A percentile compares a stretch with the other conserved stretches of the same genome.
These are phyloP conservation scores for Sitodiplosis mosellana DNA, from an alignment of 1,140 invertebrate species.

Conservation along the genomic window DNA sequence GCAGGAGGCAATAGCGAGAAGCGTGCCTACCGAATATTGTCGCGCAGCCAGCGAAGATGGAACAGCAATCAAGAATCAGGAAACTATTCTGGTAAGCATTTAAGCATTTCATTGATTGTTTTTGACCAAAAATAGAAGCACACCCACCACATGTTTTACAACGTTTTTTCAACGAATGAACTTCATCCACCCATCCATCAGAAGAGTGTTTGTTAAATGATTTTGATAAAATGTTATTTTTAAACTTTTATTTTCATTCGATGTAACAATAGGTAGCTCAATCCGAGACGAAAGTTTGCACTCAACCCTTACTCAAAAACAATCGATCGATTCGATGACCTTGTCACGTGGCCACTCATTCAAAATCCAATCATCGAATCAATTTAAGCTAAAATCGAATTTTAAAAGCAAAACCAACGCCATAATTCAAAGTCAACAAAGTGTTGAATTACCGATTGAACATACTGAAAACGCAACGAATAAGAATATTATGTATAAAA, in stretches of 20 bases:
- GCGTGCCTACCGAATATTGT: conserved; percentile 16
- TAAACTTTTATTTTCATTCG: neutral
- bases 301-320: conserved; percentile 1
- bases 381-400: no score
- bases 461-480: no score
- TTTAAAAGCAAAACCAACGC: no score
- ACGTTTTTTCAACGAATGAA: no score
- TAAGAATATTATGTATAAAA: no score
- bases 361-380: no score
- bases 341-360: neutral
- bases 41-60: conserved; percentile 14
- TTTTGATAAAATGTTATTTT: neutral
- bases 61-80: conserved; percentile 11
- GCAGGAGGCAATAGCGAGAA: conserved; percentile 9
- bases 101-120: no score
- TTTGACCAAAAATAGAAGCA: no score
- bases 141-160: no score
- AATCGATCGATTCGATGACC: neutral
- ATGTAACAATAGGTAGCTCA: neutral
- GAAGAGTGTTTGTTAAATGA: neutral
- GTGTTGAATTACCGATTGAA: no score
- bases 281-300: neutral
- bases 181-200: no score
- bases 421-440: no score
- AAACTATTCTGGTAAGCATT: conserved; percentile 12